A percentile compares a stretch with the other conserved stretches of the same genome.
Evolutionary conservation across 2,888 invertebrate genomes (phyloP).

Genomic region (Meta bourneti): DNA sequence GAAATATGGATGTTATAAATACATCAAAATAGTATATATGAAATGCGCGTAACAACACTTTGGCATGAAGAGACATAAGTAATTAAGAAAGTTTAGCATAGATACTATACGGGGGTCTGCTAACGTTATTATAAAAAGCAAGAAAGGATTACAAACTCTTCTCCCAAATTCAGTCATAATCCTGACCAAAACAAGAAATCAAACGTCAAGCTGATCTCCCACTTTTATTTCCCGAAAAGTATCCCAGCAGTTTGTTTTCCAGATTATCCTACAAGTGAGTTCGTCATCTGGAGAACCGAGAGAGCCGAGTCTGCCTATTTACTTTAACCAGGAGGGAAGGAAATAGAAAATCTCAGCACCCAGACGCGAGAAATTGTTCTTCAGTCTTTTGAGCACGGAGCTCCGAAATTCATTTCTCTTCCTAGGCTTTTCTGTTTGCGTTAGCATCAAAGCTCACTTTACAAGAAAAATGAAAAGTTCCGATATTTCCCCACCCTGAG

Average conservation of each 20-base stretch:
- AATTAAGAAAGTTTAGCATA: too few relatives aligned
- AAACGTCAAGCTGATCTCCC: not conserved
- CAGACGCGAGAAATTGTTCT: not conserved
- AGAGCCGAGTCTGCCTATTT: not conserved
- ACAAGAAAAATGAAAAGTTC: not conserved
- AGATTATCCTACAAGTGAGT: not conserved
- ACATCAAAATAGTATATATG: too few relatives aligned
- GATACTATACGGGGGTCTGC: too few relatives aligned
- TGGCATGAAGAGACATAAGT: too few relatives aligned
- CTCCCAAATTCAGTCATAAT: not conserved
- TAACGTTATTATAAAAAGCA: too few relatives aligned
- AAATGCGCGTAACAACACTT: too few relatives aligned
- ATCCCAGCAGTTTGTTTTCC: not conserved
- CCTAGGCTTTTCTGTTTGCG: not conserved
- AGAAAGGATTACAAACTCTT: too few relatives aligned
- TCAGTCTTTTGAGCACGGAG: not conserved
- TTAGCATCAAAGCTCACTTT: not conserved
- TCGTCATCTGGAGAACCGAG: not conserved
- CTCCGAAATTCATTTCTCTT: not conserved
- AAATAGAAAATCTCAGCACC: not conserved
- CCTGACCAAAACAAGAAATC: not conserved
- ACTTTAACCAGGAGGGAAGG: not conserved
- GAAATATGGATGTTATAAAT: too few relatives aligned
- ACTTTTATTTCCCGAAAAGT: not conserved
- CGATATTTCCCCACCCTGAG: not conserved